These are phyloP conservation scores for Galeopsomyia nigrocyanea DNA, from an alignment of 2,888 invertebrate genomes.

Conservation along the genomic window DNA sequence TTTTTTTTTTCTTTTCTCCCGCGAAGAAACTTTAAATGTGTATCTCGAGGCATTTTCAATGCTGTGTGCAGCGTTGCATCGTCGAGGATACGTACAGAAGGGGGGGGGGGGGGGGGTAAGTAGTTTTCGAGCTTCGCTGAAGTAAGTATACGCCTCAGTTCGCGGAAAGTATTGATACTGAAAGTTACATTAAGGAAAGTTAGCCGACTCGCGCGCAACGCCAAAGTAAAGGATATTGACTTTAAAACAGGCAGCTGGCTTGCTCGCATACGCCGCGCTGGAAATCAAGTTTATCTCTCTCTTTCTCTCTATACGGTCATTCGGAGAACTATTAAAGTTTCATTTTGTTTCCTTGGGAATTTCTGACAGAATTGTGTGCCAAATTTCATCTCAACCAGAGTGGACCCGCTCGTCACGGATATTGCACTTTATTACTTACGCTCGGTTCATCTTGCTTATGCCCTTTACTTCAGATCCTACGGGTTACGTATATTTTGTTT, in stretches of 20 bases:
- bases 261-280: background rate
- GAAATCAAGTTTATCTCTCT: too few species aligned
- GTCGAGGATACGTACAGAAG: too few species aligned
- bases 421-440: background rate
- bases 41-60: too few species aligned
- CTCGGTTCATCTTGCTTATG: background rate
- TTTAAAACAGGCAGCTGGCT: conserved; percentile 4
- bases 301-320: too few species aligned
- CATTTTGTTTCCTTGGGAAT: too few species aligned
- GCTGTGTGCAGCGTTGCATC: too few species aligned
- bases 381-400: background rate
- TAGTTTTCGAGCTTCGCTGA: too few species aligned
- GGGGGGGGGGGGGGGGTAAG: too few species aligned
- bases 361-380: too few species aligned
- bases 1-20: too few species aligned
- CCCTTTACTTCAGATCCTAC: conserved; percentile 26
- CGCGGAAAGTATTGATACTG: conserved; percentile 4
- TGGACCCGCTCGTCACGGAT: background rate
- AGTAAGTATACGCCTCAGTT: background rate
- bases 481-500: conserved; percentile 12
- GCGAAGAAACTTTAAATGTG: too few species aligned
- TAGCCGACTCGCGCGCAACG: background rate
- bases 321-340: too few species aligned
- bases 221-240: conserved; percentile 22
- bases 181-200: conserved; percentile 17